Conservation (phyloP, 1,140 invertebrate species). For the Megalonaias nervosa region DNA sequence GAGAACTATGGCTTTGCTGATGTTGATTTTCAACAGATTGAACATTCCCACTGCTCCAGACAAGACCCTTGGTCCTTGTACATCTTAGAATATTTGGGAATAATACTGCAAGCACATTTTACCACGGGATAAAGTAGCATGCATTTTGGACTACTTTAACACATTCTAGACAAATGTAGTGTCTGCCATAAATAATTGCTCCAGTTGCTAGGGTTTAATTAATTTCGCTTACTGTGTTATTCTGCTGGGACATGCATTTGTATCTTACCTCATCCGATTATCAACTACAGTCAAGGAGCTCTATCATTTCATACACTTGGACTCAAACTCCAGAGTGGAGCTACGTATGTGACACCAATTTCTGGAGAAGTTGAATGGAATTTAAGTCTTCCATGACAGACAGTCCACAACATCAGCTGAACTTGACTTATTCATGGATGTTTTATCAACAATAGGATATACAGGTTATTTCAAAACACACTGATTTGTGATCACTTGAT, state of each 20-base stretch:
- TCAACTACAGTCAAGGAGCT: background rate
- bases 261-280: background rate
- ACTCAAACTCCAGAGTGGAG: too few species aligned
- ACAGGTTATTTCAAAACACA: too few species aligned
- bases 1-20: background rate
- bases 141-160: background rate
- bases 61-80: background rate
- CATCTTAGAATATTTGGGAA: background rate
- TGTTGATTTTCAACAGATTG: too few species aligned
- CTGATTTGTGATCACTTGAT: too few species aligned
- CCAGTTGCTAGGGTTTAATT: background rate
- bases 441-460: too few species aligned
- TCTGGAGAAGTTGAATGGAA: too few species aligned
- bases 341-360: too few species aligned
- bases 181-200: background rate
- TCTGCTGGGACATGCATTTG: background rate
- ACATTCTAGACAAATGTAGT: background rate
- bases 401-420: too few species aligned
- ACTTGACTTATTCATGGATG: too few species aligned
- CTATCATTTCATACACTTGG: background rate
- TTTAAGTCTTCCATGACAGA: too few species aligned
- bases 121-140: background rate
- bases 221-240: background rate
- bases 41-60: background rate
- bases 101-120: background rate